Base-by-base conservation (phyloP, 2,797 vertebrate species). In the Melanotaenia boesemani region DNA sequence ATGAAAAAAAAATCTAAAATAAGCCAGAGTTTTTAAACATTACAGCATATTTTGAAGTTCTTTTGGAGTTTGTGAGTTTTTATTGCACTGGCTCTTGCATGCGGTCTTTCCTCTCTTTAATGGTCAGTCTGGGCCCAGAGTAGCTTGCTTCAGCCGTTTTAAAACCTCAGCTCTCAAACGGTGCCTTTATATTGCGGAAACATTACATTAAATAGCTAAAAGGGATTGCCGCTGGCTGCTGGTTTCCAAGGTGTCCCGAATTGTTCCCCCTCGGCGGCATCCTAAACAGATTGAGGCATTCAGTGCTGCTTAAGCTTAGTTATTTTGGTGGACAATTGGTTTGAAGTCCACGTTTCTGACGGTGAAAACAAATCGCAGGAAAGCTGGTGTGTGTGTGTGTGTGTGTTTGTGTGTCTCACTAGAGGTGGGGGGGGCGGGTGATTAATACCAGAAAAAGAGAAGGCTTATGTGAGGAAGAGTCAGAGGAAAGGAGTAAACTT, bases 141-240 rank as follows among this genome's bases (percentile, higher is more conserved):
- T 89, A 90, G 86, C 86, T 94, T 90, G 89, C 93, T 94, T 86
- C 89, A 94, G 92, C 89, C 86, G 72, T 93, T 93, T 93, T 77
- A 91, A 94, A 93, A 93, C 91, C 92, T 93, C 93, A 92, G 89
- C 82, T 81, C 92, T 89, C 66, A 84, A 89, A 89, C 76, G 62
- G 84, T 88, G 82, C 77, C 79, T 92, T 94, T 94, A 95, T 93
- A 94, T 92, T 88, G 93, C 93, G 95, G 95, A 95, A 95, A 94
- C 93, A 90, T 95, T 94, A 92, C 94, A 95, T 95, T 94, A 95
- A 94, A 94, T 89, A 86, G 85, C 85, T 86, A 86, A 89, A 85
- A 77, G 69, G 84, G 84, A 88, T 83, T 75, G 87, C 81, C 68
- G 84, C 88, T 85, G 83, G 85, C 76, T 70, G 67, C 69, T 65